Evolutionary conservation across 2,888 invertebrate species (phyloP).

Genomic region (Drosophila borborema): DNA sequence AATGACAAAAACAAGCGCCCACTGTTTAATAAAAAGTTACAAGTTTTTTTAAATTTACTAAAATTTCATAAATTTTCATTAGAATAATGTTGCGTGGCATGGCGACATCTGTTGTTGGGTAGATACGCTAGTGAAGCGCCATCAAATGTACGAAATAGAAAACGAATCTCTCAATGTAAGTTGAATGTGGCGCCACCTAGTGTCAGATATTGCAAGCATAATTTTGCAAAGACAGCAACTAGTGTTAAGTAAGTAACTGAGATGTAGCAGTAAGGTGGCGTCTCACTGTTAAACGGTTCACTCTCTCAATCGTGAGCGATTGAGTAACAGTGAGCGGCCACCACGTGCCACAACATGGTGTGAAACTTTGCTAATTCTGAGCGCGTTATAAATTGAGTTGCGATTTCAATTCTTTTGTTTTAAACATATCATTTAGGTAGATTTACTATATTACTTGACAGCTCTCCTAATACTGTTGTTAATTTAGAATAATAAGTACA

Average conservation of each 20-base stretch:
- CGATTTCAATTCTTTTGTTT: background rate
- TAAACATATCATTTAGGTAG: background rate
- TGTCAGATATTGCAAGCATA: too few species aligned
- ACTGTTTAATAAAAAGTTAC: constrained; percentile 79
- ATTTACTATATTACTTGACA: too few species aligned
- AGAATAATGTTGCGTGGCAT: background rate
- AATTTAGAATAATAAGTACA: too few species aligned
- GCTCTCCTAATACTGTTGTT: too few species aligned
- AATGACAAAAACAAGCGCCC: constrained; percentile 47
- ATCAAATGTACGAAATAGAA: background rate
- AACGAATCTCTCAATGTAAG: too few species aligned
- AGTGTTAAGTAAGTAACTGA: background rate
- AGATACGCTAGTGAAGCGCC: background rate
- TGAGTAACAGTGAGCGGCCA: background rate
- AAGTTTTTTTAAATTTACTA: constrained; percentile 70
- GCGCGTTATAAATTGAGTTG: background rate
- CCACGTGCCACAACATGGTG: background rate
- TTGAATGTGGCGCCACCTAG: constrained; percentile 13
- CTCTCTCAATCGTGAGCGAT: background rate
- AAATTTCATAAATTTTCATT: constrained; percentile 1
- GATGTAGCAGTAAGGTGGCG: too few species aligned
- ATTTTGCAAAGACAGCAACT: too few species aligned
- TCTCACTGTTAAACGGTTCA: background rate
- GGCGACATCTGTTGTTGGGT: background rate
- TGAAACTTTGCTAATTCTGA: background rate